phyloP scores from a whole-genome alignment of 2,888 invertebrate genomes.

The Scaptomyza polygonia region DNA sequence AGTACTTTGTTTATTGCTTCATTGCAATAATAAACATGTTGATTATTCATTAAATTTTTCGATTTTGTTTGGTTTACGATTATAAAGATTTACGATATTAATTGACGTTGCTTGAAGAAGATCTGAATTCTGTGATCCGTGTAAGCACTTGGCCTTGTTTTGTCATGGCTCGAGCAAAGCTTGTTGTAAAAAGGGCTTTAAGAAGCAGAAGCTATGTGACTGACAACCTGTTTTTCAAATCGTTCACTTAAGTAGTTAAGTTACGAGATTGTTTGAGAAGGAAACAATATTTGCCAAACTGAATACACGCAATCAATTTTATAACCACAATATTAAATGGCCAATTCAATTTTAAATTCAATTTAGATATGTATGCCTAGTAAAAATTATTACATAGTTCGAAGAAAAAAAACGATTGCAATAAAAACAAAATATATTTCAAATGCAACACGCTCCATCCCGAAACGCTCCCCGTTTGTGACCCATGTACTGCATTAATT shows the following conservation, averaged over 20 bases:
- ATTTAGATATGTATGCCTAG: background rate
- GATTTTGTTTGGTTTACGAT: slow-evolving; percentile 67
- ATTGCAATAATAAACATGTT: slow-evolving; percentile 65
- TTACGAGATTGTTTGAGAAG: slow-evolving; percentile 23
- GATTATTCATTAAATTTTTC: slow-evolving; percentile 48
- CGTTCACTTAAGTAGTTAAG: no score
- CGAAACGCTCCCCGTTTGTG: background rate
- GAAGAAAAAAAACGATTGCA: slow-evolving; percentile 7
- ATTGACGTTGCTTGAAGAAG: slow-evolving; percentile 40
- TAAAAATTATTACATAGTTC: background rate
- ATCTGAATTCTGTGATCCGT: slow-evolving; percentile 2
- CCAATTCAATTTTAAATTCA: no score
- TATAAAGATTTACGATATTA: slow-evolving; percentile 68
- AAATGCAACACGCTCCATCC: slow-evolving; percentile 14
- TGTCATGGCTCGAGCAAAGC: slow-evolving; percentile 19
- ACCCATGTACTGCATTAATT: slow-evolving; percentile 36
- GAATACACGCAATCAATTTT: slow-evolving; percentile 23
- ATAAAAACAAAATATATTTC: slow-evolving; percentile 21
- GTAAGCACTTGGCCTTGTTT: slow-evolving; percentile 36
- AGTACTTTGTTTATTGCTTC: slow-evolving; percentile 39
- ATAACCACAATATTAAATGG: no score
- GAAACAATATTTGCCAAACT: background rate
- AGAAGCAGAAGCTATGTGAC: slow-evolving; percentile 11
- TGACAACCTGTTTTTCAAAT: slow-evolving; percentile 4
- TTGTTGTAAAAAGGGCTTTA: slow-evolving; percentile 9